Evolutionary conservation across 2,888 invertebrate genomes (phyloP).

Genomic region (Andrena flavipes): DNA sequence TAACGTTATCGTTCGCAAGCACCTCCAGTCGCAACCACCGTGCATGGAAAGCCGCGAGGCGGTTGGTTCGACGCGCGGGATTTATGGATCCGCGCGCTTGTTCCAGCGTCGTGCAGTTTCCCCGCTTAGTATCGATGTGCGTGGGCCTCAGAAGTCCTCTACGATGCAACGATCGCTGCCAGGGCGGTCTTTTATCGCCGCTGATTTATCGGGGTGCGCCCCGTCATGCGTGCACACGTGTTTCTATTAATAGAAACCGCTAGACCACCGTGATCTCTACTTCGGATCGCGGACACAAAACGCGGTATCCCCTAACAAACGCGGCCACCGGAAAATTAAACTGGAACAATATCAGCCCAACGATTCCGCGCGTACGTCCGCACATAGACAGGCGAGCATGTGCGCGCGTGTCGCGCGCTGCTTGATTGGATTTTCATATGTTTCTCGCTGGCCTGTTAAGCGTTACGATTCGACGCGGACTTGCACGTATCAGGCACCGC

Average conservation of each 20-base stretch:
- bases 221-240: slow-evolving; percentile 68
- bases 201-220: slow-evolving; percentile 74
- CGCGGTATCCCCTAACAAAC: slow-evolving; percentile 31
- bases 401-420: background rate
- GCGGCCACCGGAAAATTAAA: slow-evolving; percentile 34
- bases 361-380: background rate
- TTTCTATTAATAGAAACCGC: slow-evolving; percentile 75
- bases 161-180: slow-evolving; percentile 58
- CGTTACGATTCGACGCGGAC: background rate
- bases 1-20: slow-evolving; percentile 9
- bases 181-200: slow-evolving; percentile 64
- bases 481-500: background rate
- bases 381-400: background rate
- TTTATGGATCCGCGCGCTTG: slow-evolving; percentile 13
- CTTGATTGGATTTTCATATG: slow-evolving; percentile 42
- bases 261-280: slow-evolving; percentile 59
- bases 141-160: slow-evolving; percentile 48
- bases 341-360: slow-evolving; percentile 12
- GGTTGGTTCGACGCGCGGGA: slow-evolving; percentile 1
- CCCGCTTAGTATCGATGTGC: slow-evolving; percentile 30
- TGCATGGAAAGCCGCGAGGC: background rate
- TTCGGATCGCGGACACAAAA: slow-evolving; percentile 5
- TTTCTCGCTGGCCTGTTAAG: slow-evolving; percentile 23
- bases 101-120: slow-evolving; percentile 28
- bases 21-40: background rate